Percentiles rank a stretch among this genome's conserved stretches.
Evolutionary conservation across 2,113 vertebrate genomes (phyloP).

Genomic region (Campylomormyrus tamandua): DNA sequence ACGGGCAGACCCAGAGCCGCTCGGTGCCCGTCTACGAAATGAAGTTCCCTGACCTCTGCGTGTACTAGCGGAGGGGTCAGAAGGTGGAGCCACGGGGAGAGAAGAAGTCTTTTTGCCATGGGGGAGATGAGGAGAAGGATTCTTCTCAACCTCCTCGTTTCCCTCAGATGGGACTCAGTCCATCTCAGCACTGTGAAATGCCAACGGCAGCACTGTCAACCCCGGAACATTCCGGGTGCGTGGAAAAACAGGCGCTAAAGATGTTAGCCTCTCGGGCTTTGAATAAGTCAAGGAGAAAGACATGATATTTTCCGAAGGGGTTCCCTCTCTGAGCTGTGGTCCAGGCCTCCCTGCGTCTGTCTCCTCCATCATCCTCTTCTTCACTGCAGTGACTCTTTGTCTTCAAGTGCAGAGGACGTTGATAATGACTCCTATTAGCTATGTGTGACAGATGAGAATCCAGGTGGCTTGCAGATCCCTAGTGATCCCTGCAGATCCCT

Average conservation of each 20-base stretch:
- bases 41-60: conserved; percentile 93
- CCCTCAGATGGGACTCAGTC: neutral
- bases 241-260: neutral
- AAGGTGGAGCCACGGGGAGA: neutral
- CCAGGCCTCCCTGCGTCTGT: neutral
- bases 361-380: neutral
- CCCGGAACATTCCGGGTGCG: neutral
- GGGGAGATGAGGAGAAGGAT: neutral
- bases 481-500: neutral
- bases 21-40: conserved; percentile 95
- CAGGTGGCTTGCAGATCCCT: neutral
- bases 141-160: neutral
- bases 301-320: neutral
- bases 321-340: neutral
- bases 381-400: neutral
- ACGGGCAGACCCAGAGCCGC: conserved; percentile 78
- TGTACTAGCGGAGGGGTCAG: conserved; percentile 64
- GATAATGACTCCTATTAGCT: neutral
- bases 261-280: too few relatives aligned
- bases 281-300: neutral
- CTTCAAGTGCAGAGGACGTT: neutral
- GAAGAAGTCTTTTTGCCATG: neutral
- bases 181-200: conserved; percentile 17
- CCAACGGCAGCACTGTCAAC: neutral
- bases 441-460: neutral